Base-by-base conservation (phyloP, 2,888 invertebrate species). In the Dinocampus coccinellae region DNA sequence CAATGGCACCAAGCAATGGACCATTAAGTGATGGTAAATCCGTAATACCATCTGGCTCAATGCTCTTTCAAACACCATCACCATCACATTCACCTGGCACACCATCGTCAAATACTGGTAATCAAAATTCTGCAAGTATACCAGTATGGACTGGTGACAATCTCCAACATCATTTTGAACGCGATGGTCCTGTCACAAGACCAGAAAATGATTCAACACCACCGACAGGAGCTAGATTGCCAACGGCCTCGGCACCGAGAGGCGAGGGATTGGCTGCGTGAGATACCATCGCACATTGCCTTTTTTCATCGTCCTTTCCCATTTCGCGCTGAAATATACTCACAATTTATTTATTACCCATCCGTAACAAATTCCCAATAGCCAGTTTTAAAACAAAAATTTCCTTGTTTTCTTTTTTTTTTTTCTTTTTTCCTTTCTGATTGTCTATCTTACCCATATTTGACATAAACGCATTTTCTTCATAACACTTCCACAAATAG, bases 261-360 rank as follows among this genome's bases (percentile, higher is more conserved):
- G 92, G 93, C 72, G 93, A 93, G 85, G 93, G 93, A 58, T 90
- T 93, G 83, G 93, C 93, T 81, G 93, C 93, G 87, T 93, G 81
- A 83, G 80, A 73, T 62, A 52, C 65, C 29, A 62, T 53, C 52
- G 47, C 47, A 34, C 47, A 34, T n/a, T 62, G 29, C 52, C 52
- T 47, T 52, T 47, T 64, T 36, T n/a, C 57, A 57, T 66, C 55
- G 22, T 66, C 34, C 29, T 55, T 65, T 53, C 13, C 53, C 9
- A 20, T 16, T 16, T 52, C 39, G 42, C 34, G 22, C 13, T 62
- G 24, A 29, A 24, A 33, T 13, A 36, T 22, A 36, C 42, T n/a
- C 42, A 42, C 42, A 42, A n/a, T 16, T 47, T 47, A 47, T 47
- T 47, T 47, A 47, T 47, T 47, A 47, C 47, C 20, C 16, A 16